Evolutionary conservation across 2,113 vertebrate genomes (phyloP).

Genomic region (Perca fluviatilis): DNA sequence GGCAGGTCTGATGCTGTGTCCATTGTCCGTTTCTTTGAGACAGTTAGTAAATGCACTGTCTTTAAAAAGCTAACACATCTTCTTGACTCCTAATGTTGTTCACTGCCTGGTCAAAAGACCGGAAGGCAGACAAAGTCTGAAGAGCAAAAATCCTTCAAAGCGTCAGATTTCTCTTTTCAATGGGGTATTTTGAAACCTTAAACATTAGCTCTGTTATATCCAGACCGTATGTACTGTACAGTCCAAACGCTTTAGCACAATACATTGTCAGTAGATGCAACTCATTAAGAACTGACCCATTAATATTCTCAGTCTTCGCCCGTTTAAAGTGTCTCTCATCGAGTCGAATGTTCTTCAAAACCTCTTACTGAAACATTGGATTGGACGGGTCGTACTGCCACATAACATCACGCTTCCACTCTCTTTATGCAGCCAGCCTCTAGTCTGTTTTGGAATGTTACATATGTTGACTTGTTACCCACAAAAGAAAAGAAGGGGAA

Average conservation of each 20-base stretch:
- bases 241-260: constrained; percentile 15
- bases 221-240: constrained; percentile 53
- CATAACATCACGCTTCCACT: constrained; percentile 28
- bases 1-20: constrained; percentile 41
- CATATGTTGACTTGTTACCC: constrained; percentile 31
- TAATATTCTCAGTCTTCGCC: not conserved
- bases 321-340: not conserved
- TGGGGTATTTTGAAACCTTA: constrained; percentile 43
- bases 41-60: constrained; percentile 32
- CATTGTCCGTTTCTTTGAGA: constrained; percentile 33
- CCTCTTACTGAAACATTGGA: constrained; percentile 28
- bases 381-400: constrained; percentile 22
- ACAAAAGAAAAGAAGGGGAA: constrained; percentile 4
- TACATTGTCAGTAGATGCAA: not conserved
- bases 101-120: constrained; percentile 21
- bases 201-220: constrained; percentile 29
- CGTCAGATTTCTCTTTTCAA: constrained; percentile 25
- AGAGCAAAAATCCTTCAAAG: constrained; percentile 32
- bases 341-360: constrained; percentile 20
- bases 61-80: constrained; percentile 35
- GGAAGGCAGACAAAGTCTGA: constrained; percentile 33
- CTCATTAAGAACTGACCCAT: not conserved
- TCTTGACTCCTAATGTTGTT: constrained; percentile 30
- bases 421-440: constrained; percentile 24
- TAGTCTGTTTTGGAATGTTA: constrained; percentile 71